Base-by-base conservation (phyloP, 2,797 vertebrate species). In the Cuculus canorus region DNA sequence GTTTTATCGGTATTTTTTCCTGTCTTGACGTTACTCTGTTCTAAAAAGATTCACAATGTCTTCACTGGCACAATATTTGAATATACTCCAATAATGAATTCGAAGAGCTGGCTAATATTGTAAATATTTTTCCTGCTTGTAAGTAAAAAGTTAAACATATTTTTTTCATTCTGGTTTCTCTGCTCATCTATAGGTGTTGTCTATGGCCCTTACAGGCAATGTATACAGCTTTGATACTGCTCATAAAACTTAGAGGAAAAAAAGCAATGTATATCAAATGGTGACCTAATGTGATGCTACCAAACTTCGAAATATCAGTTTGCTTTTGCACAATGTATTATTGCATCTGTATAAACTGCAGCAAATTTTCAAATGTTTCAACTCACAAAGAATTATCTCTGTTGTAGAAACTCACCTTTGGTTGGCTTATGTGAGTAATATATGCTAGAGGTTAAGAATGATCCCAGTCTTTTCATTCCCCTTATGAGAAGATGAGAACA, bases 401-500 rank as follows among this genome's bases (percentile, higher is more conserved):
- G 17, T 23, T 73, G 39, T 6, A 82, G 73, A 92, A 88, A 86
- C 68, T 80, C 71, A 61, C 32, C 61, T 92, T 72, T 33, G 17
- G 13, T 16, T 43, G 70, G 6, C 8, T 89, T 71, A 87, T 21
- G 39, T 23, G 48, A 77, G 35, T 59, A 82, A 83, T 43, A 69
- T 6, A 65, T 24, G 13, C 32, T 53, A 95, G 52, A 78, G 43
- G 92, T 39, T 76, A 81, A 66, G 45, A 75, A 86, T 41, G 5
- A 83, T 79, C 23, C 57, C 80, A 84, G 45, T 59, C 43, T 80
- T 89, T 86, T 87, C 57, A 83, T 68, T 88, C 70, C 77, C 53
- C 60, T 89, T 92, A 93, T 35, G 28, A 86, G 73, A 88, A 93
- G 73, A 91, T 33, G 66, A 94, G 54, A 92, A 73, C 75, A 90